Conservation (phyloP, 2,797 vertebrate genomes). For the Coregonus ussuriensis region DNA sequence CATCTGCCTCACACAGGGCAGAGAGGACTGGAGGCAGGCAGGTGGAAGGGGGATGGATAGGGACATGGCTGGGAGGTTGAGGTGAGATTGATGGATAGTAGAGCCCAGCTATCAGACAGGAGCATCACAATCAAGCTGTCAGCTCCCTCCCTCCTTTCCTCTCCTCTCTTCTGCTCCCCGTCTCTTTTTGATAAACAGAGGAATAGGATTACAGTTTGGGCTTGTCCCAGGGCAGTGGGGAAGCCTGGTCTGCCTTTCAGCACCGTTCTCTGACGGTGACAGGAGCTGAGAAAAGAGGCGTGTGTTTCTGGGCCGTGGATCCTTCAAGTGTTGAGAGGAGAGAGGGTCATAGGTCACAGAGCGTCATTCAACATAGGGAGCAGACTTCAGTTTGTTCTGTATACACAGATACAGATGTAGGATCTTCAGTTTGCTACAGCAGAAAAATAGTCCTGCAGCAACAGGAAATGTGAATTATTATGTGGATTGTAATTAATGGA, state of each 20-base stretch:
- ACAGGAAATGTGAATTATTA: too few relatives aligned
- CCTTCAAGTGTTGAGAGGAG: conserved; percentile 40
- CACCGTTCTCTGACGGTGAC: conserved; percentile 67
- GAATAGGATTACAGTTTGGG: conserved; percentile 86
- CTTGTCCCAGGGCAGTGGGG: conserved; percentile 75
- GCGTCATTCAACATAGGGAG: conserved; percentile 29
- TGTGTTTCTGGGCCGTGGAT: conserved; percentile 54
- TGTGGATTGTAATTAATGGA: too few relatives aligned
- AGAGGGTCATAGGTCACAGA: conserved; percentile 29
- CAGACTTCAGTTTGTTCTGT: conserved; percentile 25
- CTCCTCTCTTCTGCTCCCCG: conserved; percentile 62
- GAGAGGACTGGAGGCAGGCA: conserved; percentile 52
- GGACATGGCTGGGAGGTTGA: conserved; percentile 79
- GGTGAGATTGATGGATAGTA: conserved; percentile 86
- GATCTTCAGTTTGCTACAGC: too few relatives aligned
- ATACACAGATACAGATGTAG: not conserved
- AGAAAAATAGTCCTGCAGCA: too few relatives aligned
- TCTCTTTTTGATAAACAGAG: conserved; percentile 84
- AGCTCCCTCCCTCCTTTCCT: conserved; percentile 44
- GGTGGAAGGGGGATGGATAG: conserved; percentile 44
- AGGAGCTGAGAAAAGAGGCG: conserved; percentile 67
- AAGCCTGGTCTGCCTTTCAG: conserved; percentile 74
- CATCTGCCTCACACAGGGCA: conserved; percentile 57
- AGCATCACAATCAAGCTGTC: conserved; percentile 86
- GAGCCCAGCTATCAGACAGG: conserved; percentile 83